Base-by-base conservation (phyloP, 2,888 invertebrate genomes). In the Aromia moschata region DNA sequence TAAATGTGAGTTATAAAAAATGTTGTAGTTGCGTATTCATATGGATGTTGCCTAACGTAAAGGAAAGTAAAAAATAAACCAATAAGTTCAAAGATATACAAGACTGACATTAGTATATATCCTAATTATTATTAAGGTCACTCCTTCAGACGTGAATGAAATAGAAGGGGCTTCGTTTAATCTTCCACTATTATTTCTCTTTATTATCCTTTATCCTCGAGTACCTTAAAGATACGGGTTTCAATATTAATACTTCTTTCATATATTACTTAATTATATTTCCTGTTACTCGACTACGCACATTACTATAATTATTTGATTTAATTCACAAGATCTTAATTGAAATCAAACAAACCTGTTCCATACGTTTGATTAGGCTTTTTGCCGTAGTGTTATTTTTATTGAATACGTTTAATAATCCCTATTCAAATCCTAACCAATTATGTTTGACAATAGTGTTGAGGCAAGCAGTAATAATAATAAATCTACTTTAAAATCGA, bases 401-500 rank as follows among this genome's bases (percentile, higher is more conserved):
- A 18, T 38, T 20, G 17, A 11, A 25, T 41, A 9, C 16, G n/a
- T 16, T 41, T 25, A 25, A 25, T 25, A 25, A 25, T 7, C 3
- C 7, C 41, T 52, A 52, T 31, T 52, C 37, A 49, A 20, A 25
- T 17, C 20, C 25, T 41, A 52, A 31, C 20, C 52, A 52, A 52
- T 52, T 41, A 52, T 20, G 16, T 37, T 41, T 41, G 52, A 52
- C 52, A 52, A 41, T 31, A 18, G 31, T 52, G 52, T 52, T 52
- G 52, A 40, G 31, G 52, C 40, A 52, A 31, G 52, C 41, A 52
- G 40, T 31, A 41, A 41, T 41, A 52, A n/a, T 52, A 52, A 41
- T 52, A 52, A 52, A 52, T 52, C 52, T 52, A 52, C 11, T 52
- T 41, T 52, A 52, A 52, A 25, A 52, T 31, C 52, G 44, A 36